Base-by-base conservation (phyloP, 2,888 invertebrate genomes). In the Galerucella nymphaeae region DNA sequence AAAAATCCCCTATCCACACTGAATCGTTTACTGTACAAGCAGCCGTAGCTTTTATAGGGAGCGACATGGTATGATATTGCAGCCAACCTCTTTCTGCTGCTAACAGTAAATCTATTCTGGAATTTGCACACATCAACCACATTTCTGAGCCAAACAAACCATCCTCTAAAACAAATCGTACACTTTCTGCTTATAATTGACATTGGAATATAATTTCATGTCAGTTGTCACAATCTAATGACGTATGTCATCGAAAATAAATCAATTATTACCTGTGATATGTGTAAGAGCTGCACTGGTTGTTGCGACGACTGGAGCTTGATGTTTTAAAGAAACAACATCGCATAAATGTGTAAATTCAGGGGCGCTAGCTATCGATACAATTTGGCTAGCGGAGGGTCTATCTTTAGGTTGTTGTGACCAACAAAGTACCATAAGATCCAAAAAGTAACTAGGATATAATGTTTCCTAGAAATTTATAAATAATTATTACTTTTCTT, bases 391-490 rank as follows among this genome's bases (percentile, higher is more conserved):
- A 6, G 98, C 97, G 0, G 97, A 95, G 0, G 99, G 99, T 9
- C 99, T 90, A 82, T 94, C 93, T 82, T 91, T 92, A 0, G 94
- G 93, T 77, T 93, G 90, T 69, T 96, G 96, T 14, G 95, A 92
- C 99, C 99, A 99, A 86, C 98, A 98, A 10, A 96, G 90, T 0
- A 96, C 95, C 97, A 99, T 98, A 65, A 96, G 89, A 86, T 99
- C 99, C 69, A 99, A 88, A 84, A 97, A 92, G 84, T 95, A 95
- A 82, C 93, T 93, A 0, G 96, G 96, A 87, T 95, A 95, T 66
- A 93, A 90, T 3, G 94, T 91, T 84, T 96, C 94, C 91, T 92
- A 83, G 20, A 82, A 79, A 59, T 18, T 14, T 8, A 6, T 0
- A 30, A 38, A 58, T 5, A 30, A 13, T 45, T 55, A 14, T 50